phyloP scores from a whole-genome alignment of 2,113 vertebrate species.

The Tympanuchus pallidicinctus region DNA sequence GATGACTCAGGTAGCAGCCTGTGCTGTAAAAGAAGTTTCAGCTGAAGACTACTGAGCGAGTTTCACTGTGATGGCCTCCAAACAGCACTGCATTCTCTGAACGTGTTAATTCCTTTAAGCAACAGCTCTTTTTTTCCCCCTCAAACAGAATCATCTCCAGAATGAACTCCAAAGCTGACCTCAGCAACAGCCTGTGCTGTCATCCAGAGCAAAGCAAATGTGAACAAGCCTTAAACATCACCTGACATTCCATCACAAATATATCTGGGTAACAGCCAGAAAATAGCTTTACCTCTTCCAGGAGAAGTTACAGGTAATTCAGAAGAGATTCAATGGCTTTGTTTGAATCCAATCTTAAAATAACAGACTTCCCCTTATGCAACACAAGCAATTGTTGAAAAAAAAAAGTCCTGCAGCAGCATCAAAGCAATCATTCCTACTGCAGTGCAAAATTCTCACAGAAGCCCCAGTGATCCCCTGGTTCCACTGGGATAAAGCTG shows the following conservation, averaged over 20 bases:
- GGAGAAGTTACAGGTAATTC: background rate
- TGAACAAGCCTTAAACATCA: background rate
- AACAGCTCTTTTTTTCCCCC: background rate
- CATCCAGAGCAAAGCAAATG: slow-evolving; percentile 28
- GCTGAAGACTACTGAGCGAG: background rate
- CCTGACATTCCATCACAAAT: background rate
- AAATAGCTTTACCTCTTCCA: background rate
- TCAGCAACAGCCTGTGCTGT: slow-evolving; percentile 40
- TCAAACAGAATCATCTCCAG: slow-evolving; percentile 4
- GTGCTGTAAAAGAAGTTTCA: background rate
- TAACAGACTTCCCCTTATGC: background rate
- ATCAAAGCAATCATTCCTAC: background rate
- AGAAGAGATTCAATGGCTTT: background rate
- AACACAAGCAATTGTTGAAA: background rate
- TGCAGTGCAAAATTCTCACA: background rate
- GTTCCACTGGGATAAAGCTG: background rate
- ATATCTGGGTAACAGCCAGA: background rate
- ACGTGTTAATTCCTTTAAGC: background rate
- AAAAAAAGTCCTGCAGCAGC: background rate
- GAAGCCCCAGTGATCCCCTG: background rate
- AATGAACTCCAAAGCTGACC: slow-evolving; percentile 29
- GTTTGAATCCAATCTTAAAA: background rate
- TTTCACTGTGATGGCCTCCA: slow-evolving; percentile 30
- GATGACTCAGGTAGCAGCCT: slow-evolving; percentile 1
- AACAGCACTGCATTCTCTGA: background rate